phyloP scores from a whole-genome alignment of 2,888 invertebrate genomes.

The Parnassius smintheus region DNA sequence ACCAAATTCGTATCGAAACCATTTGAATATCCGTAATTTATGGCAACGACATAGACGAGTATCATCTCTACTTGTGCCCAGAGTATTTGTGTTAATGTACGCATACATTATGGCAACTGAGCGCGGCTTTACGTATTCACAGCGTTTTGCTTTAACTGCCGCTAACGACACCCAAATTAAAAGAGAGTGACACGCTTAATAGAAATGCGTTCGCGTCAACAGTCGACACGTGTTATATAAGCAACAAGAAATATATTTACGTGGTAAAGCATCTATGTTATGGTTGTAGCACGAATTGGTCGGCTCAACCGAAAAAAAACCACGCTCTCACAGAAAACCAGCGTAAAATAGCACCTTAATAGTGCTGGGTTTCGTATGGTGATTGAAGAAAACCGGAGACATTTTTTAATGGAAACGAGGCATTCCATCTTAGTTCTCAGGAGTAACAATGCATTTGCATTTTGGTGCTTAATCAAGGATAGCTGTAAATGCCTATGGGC shows the following conservation, averaged over 20 bases:
- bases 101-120: slow-evolving; percentile 56
- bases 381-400: no score
- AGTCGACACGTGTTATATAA: slow-evolving; percentile 6
- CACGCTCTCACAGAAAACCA: no score
- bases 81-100: slow-evolving; percentile 64
- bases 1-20: slow-evolving; percentile 77
- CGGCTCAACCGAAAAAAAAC: no score
- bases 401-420: no score
- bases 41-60: slow-evolving; percentile 62
- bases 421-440: no score
- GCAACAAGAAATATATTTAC: background rate
- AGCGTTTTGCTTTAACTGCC: slow-evolving; percentile 32
- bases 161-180: slow-evolving; percentile 7
- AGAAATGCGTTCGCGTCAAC: background rate
- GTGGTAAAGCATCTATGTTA: background rate
- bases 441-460: no score
- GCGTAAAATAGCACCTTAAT: no score
- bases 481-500: no score
- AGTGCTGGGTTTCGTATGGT: no score
- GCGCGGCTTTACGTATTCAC: slow-evolving; percentile 16
- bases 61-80: slow-evolving; percentile 62
- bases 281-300: no score
- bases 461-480: no score
- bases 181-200: slow-evolving; percentile 8
- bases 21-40: slow-evolving; percentile 79